Base-by-base conservation (phyloP, 64 coral and sea anemone genomes). In the Hydrozoanthus tunicans region DNA sequence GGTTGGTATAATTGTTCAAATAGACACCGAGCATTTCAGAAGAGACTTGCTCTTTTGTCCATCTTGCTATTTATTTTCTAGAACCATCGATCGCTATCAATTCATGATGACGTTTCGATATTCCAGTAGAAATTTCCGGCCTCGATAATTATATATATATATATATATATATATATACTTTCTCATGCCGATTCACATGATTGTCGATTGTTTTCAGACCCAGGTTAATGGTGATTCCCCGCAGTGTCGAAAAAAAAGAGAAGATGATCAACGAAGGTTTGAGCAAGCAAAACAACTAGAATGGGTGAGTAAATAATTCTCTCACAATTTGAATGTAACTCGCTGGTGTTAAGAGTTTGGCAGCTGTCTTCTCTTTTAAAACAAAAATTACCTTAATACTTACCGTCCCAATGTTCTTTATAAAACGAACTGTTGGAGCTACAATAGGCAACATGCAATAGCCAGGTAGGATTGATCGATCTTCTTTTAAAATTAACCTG, bases 261-360 rank as follows among this genome's bases (percentile, higher is more conserved):
- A 94, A 71, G 92, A 91, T 8, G 92, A 94, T 9, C 83, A 85
- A n/a, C 77, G 76, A 13, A 94, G 81, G 59, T 73, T 97, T 14
- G 95, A 94, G 82, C 90, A 89, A 27, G 92, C 95, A 0, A 92
- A 82, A 85, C 92, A 94, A 43, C 79, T 93, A 59, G 95, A 97
- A 77, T 79, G 86, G 92, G 95, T 97, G 58, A 88, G 86, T 64
- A 25, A 80, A 70, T 80, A 43, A 43, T 2, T 43, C 32, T 43
- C 32, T 43, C 32, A 43, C 32, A 43, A 43, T 43, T 43, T 43
- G 32, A 43, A 43, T 43, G 32, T 43, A 43, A 43, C 32, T 43
- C 32, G 32, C 32, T 43, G 32, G 32, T 43, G 32, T 43, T 43
- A 43, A 43, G 32, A 43, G 32, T 43, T 43, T 43, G 32, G 32